These are phyloP conservation scores for Lota lota DNA, from an alignment of 2,113 vertebrate species.

Conservation along the genomic window DNA sequence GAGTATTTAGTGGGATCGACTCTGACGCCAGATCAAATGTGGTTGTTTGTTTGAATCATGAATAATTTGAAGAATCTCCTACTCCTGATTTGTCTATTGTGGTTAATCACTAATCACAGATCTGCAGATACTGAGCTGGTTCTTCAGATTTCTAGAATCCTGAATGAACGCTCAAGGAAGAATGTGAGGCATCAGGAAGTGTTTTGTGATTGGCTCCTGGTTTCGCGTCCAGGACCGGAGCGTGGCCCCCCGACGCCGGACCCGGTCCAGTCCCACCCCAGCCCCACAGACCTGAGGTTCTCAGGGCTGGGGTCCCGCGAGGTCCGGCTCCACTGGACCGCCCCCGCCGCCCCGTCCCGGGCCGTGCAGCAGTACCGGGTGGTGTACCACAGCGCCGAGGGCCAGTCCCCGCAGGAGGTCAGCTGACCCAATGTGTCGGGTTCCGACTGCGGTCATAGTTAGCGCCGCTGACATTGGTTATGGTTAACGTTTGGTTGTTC, in stretches of 20 bases:
- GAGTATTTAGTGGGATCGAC: too few species aligned
- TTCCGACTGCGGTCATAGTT: not conserved
- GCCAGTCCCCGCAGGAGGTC: constrained; percentile 83
- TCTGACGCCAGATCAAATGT: too few species aligned
- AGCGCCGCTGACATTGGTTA: not conserved
- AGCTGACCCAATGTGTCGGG: constrained; percentile 13
- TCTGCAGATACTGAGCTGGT: too few species aligned
- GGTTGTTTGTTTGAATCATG: too few species aligned
- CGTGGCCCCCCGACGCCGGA: constrained; percentile 55
- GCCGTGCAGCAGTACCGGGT: constrained; percentile 80
- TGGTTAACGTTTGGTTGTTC: too few species aligned
- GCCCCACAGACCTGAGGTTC: constrained; percentile 79
- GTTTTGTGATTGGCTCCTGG: not conserved
- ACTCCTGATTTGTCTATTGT: too few species aligned
- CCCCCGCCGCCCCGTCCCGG: constrained; percentile 46
- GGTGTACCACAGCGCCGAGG: constrained; percentile 82
- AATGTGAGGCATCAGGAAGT: too few species aligned
- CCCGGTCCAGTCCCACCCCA: constrained; percentile 63
- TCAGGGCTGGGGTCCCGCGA: constrained; percentile 82
- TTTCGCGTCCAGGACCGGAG: constrained; percentile 56
- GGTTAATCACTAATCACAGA: too few species aligned
- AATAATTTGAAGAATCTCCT: too few species aligned
- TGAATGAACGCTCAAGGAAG: too few species aligned
- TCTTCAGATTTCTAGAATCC: too few species aligned
- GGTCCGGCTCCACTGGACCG: constrained; percentile 83